Base-by-base conservation (phyloP, 92 coral and sea anemone genomes). In the Actinostola sp. region DNA sequence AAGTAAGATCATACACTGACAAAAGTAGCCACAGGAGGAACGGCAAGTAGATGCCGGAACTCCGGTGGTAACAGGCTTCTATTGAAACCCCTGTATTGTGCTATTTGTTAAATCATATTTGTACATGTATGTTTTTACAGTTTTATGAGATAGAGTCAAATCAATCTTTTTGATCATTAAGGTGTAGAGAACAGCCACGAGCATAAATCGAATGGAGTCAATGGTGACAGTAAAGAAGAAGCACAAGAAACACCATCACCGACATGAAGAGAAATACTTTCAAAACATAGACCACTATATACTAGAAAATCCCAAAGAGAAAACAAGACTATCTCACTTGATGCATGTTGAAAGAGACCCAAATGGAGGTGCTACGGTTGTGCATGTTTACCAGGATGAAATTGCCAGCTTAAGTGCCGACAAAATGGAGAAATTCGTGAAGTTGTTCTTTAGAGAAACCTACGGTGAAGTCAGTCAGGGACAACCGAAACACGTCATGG, bases 281-380 rank as follows among this genome's bases (percentile, higher is more conserved):
- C 73, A 55, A 39, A 86, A 91, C 51, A 51, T 79, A 24, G 97
- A 91, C 39, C 84, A 87, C 67, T 76, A 80, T 48, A 85, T 82
- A 70, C 63, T 85, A 70, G 83, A 72, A 24, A 89, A 91, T 66
- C 97, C 97, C 24, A 87, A 82, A 48, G 97, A 83, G 79, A 88
- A 92, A 63, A 88, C 89, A 43, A 80, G 84, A 24, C 68, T 89
- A 12, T 95, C 99, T 0, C 97, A 95, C 69, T 85, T 88, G 49
- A 91, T 95, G 66, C 93, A 88, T 55, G 69, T 86, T 1, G 93
- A 91, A 59, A 79, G 80, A 52, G 97, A 92, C 43, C 85, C 89
- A 20, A 95, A 95, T 86, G 99, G 99, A 2, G 97, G 97, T 2
- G 99, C 97, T 8, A 66, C 92, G 0, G 82, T 88, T 31, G 86